A percentile compares a stretch with the other conserved stretches of the same genome.
Evolutionary conservation across 2,113 vertebrate species (phyloP).

Genomic region (Oriolus oriolus): DNA sequence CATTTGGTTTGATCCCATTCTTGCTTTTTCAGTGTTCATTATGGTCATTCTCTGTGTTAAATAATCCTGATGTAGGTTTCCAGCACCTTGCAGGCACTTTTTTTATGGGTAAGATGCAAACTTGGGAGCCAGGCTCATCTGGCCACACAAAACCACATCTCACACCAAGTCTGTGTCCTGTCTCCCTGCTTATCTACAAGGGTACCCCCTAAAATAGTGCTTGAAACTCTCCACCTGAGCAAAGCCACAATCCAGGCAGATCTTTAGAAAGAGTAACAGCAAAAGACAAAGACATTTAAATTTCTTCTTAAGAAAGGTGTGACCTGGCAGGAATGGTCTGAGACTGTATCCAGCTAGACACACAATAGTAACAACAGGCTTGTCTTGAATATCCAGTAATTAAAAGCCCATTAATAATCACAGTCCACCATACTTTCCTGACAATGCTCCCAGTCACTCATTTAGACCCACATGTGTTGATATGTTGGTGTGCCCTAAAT

Average conservation of each 20-base stretch:
- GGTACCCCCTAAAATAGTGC: neutral
- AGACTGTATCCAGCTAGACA: neutral
- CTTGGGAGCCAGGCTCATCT: neutral
- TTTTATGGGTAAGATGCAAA: neutral
- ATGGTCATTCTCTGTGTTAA: neutral
- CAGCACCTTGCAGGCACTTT: neutral
- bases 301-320: neutral
- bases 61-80: neutral
- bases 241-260: neutral
- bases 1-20: neutral
- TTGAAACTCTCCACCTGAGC: neutral
- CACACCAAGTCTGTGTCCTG: neutral
- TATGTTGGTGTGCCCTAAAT: neutral
- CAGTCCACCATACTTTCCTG: neutral
- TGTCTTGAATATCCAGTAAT: neutral
- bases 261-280: neutral
- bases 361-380: neutral
- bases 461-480: constrained; percentile 6
- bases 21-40: neutral
- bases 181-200: neutral
- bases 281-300: neutral
- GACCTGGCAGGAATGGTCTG: neutral
- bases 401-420: neutral
- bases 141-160: neutral
- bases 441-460: neutral